Conservation (phyloP, 2,113 vertebrate species). For the Xyliphius kryptos region DNA sequence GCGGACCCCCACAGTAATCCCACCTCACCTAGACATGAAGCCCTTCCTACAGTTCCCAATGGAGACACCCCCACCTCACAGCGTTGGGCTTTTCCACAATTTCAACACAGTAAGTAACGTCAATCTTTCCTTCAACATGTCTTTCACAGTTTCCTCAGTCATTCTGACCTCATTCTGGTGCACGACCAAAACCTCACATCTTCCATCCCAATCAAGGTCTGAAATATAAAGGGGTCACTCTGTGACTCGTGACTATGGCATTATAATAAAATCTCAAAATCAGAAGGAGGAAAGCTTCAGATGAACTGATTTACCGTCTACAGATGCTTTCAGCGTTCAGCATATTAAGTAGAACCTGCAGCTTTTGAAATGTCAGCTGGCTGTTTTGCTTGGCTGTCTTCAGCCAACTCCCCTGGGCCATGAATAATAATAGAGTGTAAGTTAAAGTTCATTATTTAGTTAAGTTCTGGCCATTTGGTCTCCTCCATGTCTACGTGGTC, state of each 20-base stretch:
- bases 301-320: neutral
- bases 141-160: neutral
- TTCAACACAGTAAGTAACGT: slow-evolving; percentile 63
- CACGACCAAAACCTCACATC: neutral
- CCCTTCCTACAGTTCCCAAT: slow-evolving; percentile 70
- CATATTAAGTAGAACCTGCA: neutral
- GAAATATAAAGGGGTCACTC: too few relatives aligned
- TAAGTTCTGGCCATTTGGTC: slow-evolving; percentile 50
- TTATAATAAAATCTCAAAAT: too few relatives aligned
- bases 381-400: slow-evolving; percentile 15
- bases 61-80: slow-evolving; percentile 64
- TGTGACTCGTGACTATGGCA: too few relatives aligned
- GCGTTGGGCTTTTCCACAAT: slow-evolving; percentile 70
- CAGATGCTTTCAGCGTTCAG: neutral
- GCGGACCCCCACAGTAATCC: slow-evolving; percentile 66
- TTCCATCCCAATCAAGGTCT: too few relatives aligned
- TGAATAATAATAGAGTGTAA: slow-evolving; percentile 22
- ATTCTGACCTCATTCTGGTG: too few relatives aligned
- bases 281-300: neutral
- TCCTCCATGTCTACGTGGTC: slow-evolving; percentile 34
- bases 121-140: neutral
- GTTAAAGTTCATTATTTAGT: slow-evolving; percentile 50
- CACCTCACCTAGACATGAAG: slow-evolving; percentile 73
- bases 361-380: slow-evolving; percentile 4
- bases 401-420: slow-evolving; percentile 16